Conservation (phyloP, 2,113 vertebrate genomes). For the Tenrec ecaudatus region DNA sequence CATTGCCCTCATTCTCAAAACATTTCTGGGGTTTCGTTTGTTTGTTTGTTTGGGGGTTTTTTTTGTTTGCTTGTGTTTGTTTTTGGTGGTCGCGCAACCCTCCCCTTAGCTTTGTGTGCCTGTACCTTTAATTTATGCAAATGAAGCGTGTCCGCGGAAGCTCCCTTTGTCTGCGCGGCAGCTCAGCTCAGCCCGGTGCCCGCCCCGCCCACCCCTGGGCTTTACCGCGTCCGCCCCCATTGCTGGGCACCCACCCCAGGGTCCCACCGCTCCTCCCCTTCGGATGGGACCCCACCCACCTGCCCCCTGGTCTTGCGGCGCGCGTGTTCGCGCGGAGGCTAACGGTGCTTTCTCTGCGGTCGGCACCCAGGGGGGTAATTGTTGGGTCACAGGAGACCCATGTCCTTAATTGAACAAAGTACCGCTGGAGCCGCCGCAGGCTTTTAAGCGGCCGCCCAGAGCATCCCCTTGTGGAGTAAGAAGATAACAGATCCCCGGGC, state of each 20-base stretch:
- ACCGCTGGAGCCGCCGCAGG: background rate
- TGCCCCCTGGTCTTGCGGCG: too few relatives aligned
- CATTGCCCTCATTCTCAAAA: too few relatives aligned
- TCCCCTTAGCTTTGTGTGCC: background rate
- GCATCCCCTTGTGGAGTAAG: background rate
- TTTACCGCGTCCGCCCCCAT: background rate
- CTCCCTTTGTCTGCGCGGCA: background rate
- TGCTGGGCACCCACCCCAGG: background rate
- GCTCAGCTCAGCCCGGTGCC: too few relatives aligned
- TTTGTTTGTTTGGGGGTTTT: too few relatives aligned
- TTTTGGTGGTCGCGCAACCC: too few relatives aligned
- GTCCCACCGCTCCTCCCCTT: too few relatives aligned
- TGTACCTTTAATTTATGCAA: constrained; percentile 6
- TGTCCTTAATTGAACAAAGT: background rate
- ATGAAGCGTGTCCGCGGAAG: background rate
- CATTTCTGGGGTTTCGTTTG: too few relatives aligned
- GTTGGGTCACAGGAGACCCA: background rate
- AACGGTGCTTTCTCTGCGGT: background rate
- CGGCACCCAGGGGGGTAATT: background rate
- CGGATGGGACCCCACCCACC: background rate
- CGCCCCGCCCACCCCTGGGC: rapidly evolving
- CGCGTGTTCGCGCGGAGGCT: background rate
- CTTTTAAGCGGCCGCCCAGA: background rate
- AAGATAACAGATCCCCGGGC: too few relatives aligned
- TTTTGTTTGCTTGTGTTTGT: too few relatives aligned